Conservation (phyloP, 2,113 vertebrate genomes). For the Forbesichthys agassizii region DNA sequence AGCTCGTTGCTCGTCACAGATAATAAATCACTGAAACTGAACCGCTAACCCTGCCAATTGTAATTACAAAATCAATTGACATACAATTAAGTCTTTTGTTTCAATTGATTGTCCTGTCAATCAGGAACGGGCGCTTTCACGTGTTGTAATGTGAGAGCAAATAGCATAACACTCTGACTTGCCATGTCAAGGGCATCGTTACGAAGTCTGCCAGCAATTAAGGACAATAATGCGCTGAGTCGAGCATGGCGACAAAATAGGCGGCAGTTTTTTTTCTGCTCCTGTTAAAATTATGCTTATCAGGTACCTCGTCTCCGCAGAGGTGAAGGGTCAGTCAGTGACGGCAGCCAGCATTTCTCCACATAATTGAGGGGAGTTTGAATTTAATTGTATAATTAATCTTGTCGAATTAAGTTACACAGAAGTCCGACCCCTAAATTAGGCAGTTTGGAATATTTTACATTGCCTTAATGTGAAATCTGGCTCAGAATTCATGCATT, state of each 20-base stretch:
- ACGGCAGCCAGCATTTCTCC: slow-evolving; percentile 73
- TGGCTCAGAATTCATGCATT: slow-evolving; percentile 69
- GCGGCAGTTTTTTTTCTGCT: slow-evolving; percentile 68
- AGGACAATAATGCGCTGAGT: slow-evolving; percentile 63
- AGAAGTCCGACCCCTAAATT: slow-evolving; percentile 75
- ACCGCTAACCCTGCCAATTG: slow-evolving; percentile 67
- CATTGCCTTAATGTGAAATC: slow-evolving; percentile 78
- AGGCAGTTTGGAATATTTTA: slow-evolving; percentile 76
- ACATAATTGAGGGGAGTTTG: slow-evolving; percentile 81
- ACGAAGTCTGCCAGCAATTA: slow-evolving; percentile 67
- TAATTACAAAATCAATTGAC: slow-evolving; percentile 69
- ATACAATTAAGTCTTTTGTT: slow-evolving; percentile 71
- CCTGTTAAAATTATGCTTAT: slow-evolving; percentile 78
- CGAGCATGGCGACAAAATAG: slow-evolving; percentile 67
- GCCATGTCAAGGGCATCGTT: slow-evolving; percentile 63
- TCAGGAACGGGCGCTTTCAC: slow-evolving; percentile 42
- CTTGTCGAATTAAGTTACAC: slow-evolving; percentile 81
- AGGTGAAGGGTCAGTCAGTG: slow-evolving; percentile 74
- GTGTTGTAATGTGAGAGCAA: slow-evolving; percentile 47
- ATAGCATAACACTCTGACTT: slow-evolving; percentile 58
- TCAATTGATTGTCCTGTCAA: slow-evolving; percentile 66
- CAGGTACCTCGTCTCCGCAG: slow-evolving; percentile 71
- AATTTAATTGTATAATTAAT: slow-evolving; percentile 84
- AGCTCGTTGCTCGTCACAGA: slow-evolving; percentile 42
- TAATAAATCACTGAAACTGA: slow-evolving; percentile 53